Evolutionary conservation across 2,888 invertebrate genomes (phyloP).

Genomic region (Crocallis elinguaria): DNA sequence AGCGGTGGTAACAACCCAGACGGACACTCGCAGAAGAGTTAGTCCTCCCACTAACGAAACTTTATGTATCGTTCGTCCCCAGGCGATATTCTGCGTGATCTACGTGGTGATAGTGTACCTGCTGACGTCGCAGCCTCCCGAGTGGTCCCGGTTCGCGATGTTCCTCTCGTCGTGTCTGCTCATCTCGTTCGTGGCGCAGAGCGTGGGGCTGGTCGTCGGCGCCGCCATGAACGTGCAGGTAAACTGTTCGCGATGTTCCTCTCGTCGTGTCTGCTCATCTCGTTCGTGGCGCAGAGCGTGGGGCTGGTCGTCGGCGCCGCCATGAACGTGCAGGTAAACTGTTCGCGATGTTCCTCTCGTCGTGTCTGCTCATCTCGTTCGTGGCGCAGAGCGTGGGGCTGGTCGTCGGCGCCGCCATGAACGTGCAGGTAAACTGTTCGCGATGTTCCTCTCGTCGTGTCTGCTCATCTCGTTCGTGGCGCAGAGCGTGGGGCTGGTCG

Average conservation of each 20-base stretch:
- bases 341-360: slow-evolving; percentile 74
- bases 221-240: slow-evolving; percentile 97
- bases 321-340: slow-evolving; percentile 92
- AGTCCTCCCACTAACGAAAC: too few relatives aligned
- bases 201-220: slow-evolving; percentile 97
- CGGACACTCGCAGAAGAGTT: too few relatives aligned
- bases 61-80: slow-evolving; percentile 52
- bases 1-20: too few relatives aligned
- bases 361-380: slow-evolving; percentile 95
- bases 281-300: slow-evolving; percentile 97
- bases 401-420: slow-evolving; percentile 98
- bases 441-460: slow-evolving; percentile 87
- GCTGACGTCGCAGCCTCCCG: slow-evolving; percentile 96
- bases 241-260: slow-evolving; percentile 56
- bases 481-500: slow-evolving; percentile 97
- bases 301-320: slow-evolving; percentile 98
- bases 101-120: slow-evolving; percentile 97
- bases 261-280: slow-evolving; percentile 93
- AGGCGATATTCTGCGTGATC: slow-evolving; percentile 97
- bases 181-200: slow-evolving; percentile 97
- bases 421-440: slow-evolving; percentile 88
- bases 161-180: slow-evolving; percentile 94
- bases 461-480: slow-evolving; percentile 97
- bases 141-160: slow-evolving; percentile 92
- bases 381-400: slow-evolving; percentile 98